Evolutionary conservation across 2,888 invertebrate genomes (phyloP).

Genomic region (Apamea anceps): DNA sequence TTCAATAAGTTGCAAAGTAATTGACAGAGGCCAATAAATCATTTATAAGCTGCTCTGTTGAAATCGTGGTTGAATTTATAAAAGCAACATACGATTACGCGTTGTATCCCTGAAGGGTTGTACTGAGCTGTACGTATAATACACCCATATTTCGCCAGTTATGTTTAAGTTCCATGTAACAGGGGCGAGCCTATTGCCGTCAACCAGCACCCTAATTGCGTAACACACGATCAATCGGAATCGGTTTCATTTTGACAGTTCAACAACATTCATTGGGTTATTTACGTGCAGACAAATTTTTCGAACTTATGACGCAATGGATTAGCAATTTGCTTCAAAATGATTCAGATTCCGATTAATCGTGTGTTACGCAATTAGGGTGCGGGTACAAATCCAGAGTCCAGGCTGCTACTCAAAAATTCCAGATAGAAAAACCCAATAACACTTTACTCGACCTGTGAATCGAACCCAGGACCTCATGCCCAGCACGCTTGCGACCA

Average conservation of each 20-base stretch:
- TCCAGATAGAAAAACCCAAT: background rate
- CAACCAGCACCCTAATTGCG: too few species aligned
- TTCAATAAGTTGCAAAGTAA: constrained; percentile 46
- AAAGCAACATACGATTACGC: background rate
- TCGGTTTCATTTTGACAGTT: too few species aligned
- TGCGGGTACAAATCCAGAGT: background rate
- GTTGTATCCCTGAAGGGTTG: background rate
- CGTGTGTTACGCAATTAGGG: too few species aligned
- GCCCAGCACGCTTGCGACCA: background rate
- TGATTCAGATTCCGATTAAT: too few species aligned
- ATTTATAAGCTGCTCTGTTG: constrained; percentile 46
- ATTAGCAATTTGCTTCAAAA: too few species aligned
- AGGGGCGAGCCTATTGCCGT: too few species aligned
- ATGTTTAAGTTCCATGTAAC: background rate
- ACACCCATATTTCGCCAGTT: background rate
- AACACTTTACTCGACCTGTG: background rate
- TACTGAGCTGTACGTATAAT: background rate
- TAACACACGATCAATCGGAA: too few species aligned
- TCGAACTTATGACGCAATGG: too few species aligned
- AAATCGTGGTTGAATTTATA: constrained; percentile 35
- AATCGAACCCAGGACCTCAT: background rate
- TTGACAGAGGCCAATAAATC: constrained; percentile 49
- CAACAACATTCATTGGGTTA: too few species aligned
- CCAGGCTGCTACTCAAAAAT: background rate
- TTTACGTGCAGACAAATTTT: too few species aligned